Evolutionary conservation across 1,140 invertebrate species (phyloP), one percentile per base, ranked within the genome.

Genomic region (Rhagoletis pomonella): DNA sequence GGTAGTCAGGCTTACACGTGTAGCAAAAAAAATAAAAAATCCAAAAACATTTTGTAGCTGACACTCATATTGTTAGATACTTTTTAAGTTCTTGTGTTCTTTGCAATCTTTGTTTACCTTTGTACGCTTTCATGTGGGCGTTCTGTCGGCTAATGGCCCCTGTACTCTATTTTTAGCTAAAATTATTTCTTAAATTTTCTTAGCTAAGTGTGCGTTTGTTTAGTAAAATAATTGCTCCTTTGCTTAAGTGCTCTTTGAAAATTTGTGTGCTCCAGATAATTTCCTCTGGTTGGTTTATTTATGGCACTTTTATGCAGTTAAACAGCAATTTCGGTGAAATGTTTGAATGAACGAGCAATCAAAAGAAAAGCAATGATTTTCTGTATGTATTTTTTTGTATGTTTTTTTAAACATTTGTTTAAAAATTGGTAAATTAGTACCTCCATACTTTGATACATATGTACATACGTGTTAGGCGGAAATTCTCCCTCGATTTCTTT

Each of bases 61-160:
- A 44, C 42, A 12, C 42, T 73, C 14, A 47, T 17, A 7, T 73
- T 73, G 17, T 73, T 69, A n/a, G 17, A 42, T 73, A 42, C 44
- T 73, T 39, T 42, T n/a, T 44, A 44, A 17, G 17, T 62, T 29
- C 9, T 42, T 73, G 42, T 73, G 12, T n/a, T 47, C n/a, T 39
- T 12, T 42, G 1, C 42, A 73, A 6, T 4, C 17, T 73, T 73
- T 73, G 67, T 73, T 73, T 73, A 73, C 67, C 14, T 73, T 69
- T 73, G 67, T 17, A 39, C 67, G 42, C 44, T 69, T 69, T 69
- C 44, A 14, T 69, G 67, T 69, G 67, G 67, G 67, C 42, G 67
- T 29, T 19, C 19, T 19, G 17, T 12, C 60, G 67, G 67, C 14
- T 73, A 73, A 47, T 73, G 67, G 67, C 67, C 42, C n/a, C 42